A percentile compares a stretch with the other conserved stretches of the same genome.
Conservation (phyloP, 2,888 invertebrate species). For the Esperia sulphurella region DNA sequence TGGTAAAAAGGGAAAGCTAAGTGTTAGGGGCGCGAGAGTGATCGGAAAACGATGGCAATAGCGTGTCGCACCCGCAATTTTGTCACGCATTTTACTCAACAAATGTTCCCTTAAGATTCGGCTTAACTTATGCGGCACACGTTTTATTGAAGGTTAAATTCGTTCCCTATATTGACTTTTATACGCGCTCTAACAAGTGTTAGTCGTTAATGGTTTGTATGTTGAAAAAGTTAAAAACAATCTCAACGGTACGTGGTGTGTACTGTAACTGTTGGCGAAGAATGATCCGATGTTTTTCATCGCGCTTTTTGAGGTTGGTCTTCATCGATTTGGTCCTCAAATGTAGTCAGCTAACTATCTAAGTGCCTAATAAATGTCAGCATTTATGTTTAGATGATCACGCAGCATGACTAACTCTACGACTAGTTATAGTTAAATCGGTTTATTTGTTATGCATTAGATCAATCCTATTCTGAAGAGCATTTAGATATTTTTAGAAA, state of each 20-base stretch:
- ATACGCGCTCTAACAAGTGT: conserved; percentile 46
- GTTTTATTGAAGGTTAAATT: conserved; percentile 70
- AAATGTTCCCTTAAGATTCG: conserved; percentile 71
- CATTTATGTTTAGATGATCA: no score
- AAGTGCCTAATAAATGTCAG: no score
- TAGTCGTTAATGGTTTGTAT: conserved; percentile 38
- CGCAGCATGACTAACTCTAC: not conserved
- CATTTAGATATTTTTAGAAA: no score
- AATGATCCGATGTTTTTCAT: no score
- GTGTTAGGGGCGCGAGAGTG: conserved; percentile 65
- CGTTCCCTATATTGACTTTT: conserved; percentile 50
- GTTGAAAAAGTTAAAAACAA: conserved; percentile 10
- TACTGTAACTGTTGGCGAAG: no score
- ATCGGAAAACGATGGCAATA: conserved; percentile 63
- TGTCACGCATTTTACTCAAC: conserved; percentile 74
- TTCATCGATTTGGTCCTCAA: no score
- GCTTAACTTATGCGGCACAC: conserved; percentile 69
- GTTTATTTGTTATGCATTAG: no score
- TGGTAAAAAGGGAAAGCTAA: conserved; percentile 77
- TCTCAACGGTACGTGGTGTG: not conserved
- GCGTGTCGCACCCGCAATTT: conserved; percentile 58
- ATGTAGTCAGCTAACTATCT: no score
- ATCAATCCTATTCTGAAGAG: no score
- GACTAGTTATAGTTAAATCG: not conserved
- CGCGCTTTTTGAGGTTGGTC: no score